Evolutionary conservation across 2,888 invertebrate species (phyloP).

Genomic region (Zaprionus bogoriensis): DNA sequence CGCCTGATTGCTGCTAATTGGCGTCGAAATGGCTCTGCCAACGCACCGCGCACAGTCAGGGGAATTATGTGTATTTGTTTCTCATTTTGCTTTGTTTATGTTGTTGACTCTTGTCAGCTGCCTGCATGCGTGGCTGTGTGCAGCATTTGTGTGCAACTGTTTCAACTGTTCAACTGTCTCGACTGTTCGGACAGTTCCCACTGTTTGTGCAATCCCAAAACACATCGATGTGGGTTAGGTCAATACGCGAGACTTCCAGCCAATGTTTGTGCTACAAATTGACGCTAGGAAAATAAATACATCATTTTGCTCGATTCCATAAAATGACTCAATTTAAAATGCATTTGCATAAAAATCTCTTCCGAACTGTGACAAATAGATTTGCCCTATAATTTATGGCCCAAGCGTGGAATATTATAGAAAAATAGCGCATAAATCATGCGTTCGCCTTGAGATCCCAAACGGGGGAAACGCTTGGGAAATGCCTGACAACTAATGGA

Average conservation of each 20-base stretch:
- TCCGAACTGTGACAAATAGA: conserved; percentile 51
- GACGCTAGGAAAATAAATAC: conserved; percentile 16
- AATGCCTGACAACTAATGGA: no score
- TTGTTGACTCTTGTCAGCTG: conserved; percentile 51
- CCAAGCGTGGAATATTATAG: conserved; percentile 28
- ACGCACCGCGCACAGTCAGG: conserved; percentile 38
- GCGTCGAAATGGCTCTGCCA: conserved; percentile 65
- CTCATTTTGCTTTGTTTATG: conserved; percentile 60
- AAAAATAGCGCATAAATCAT: conserved; percentile 61
- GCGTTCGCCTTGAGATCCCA: conserved; percentile 22
- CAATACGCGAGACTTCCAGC: conserved; percentile 42
- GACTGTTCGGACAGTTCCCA: not conserved
- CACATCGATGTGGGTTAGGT: conserved; percentile 66
- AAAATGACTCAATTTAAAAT: conserved; percentile 24
- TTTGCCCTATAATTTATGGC: conserved; percentile 49
- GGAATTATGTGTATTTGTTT: conserved; percentile 41
- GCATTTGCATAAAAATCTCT: conserved; percentile 18
- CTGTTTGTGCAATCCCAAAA: conserved; percentile 39
- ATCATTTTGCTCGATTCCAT: conserved; percentile 7
- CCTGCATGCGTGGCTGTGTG: conserved; percentile 26
- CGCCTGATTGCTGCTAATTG: conserved; percentile 78
- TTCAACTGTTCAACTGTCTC: conserved; percentile 64
- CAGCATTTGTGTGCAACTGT: conserved; percentile 73
- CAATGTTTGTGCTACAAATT: conserved; percentile 43
- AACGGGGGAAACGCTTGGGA: not conserved